Base-by-base conservation (phyloP, 2,113 vertebrate species). In the Nicator chloris region DNA sequence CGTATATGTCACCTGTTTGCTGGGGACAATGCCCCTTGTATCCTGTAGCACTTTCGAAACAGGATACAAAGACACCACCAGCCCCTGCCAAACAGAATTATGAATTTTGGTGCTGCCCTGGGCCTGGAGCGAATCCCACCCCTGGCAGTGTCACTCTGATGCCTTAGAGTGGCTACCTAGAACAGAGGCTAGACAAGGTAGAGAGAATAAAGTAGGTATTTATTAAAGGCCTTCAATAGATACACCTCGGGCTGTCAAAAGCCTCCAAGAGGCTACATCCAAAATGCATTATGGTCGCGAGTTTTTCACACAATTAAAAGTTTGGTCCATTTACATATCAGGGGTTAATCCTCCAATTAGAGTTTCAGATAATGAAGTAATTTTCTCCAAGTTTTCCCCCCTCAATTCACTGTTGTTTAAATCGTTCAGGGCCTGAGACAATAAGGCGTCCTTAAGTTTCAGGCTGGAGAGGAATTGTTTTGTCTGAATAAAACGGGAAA, bases 251-350 rank as follows among this genome's bases (percentile, higher is more conserved):
- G n/a, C 19, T 15, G 66, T 30, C 26, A 30, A 1, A 69, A 37
- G 19, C 26, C 18, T 50, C 6, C 24, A 5, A 22, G 19, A 5
- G 26, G 13, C 44, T 39, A 15, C 35, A 39, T 27, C 40, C 13
- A 20, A 12, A 7, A 7, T 33, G 27, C 44, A 15, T 5, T 3
- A 26, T 30, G 44, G 16, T 12, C 28, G 49, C 0, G 1, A 39
- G 2, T 33, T 61, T 50, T 50, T 61, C 54, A 47, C 1, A 40
- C 10, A 77, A 2, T 3, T 61, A 1, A 2, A 39, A 49, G 7
- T 61, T 50, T 39, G 16, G 13, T 50, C 13, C 3, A 26, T 31
- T 60, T 11, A 3, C 33, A 26, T 33, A 33, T 39, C 44, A 39
- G 35, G n/a, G 28, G 13, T 61, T 61, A 50, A 50, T 60, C 2